These are phyloP conservation scores for Crypturellus undulatus DNA, from an alignment of 2,113 vertebrate genomes.

Conservation along the genomic window DNA sequence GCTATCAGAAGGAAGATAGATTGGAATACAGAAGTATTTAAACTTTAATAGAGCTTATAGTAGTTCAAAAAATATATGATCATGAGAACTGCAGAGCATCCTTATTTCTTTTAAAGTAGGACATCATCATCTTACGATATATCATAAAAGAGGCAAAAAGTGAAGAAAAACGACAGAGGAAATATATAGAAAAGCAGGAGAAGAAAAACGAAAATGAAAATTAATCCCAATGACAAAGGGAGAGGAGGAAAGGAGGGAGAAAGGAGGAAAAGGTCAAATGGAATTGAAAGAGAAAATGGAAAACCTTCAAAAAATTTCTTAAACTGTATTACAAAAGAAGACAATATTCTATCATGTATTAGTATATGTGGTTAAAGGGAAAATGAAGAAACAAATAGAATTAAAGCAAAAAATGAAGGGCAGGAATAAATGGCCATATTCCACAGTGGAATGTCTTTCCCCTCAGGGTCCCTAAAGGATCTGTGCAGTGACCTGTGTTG, in stretches of 20 bases:
- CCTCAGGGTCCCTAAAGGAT: neutral
- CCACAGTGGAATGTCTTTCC: neutral
- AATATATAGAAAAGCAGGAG: neutral
- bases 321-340: neutral
- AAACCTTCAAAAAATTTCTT: neutral
- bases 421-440: neutral
- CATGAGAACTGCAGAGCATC: neutral
- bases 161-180: neutral
- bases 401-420: neutral
- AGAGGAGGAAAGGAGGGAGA: neutral
- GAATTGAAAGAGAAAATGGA: neutral
- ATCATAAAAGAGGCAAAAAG: accelerated
- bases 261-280: neutral
- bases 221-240: neutral
- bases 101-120: neutral
- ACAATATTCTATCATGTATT: neutral
- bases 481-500: neutral
- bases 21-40: neutral
- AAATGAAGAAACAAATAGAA: neutral
- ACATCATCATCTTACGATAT: neutral
- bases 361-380: neutral
- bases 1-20: neutral
- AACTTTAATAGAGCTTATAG: neutral
- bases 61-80: neutral
- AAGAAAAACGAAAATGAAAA: neutral